Base-by-base conservation (phyloP, 2,888 invertebrate species). In the Lordiphosa andalusiaca region DNA sequence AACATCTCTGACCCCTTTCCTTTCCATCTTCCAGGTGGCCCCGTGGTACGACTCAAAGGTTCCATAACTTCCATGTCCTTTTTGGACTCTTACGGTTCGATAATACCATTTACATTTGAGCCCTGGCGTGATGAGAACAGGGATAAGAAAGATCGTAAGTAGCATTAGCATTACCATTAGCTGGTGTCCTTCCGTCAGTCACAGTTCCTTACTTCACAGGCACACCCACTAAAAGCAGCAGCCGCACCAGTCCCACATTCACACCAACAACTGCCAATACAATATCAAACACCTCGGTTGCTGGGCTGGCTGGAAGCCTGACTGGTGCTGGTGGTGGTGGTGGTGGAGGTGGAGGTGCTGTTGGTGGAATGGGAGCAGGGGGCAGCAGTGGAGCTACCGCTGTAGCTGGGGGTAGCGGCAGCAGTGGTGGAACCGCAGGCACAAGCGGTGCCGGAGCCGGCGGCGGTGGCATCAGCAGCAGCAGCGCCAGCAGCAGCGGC, bases 31-130 rank as follows among this genome's bases (percentile, higher is more conserved):
- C 0, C 91, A 94, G 99, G 98, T 88, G 98, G 98, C 83, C 97
- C 97, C 81, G 94, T 98, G 89, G 98, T 98, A 92, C 94, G 98
- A 90, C 92, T 99, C 90, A 98, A 97, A 91, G 99, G 98, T 85
- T 94, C 96, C 88, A 96, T 99, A 87, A 91, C 98, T 86, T 93
- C 95, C 72, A 95, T 98, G 93, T 96, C 97, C 71, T 99, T 99
- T 91, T 92, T 99, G 89, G 98, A 99, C 92, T 96, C 95, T 89
- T 96, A 95, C 88, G 98, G 98, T 87, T 94, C 95, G 87, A 92
- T 98, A 78, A 95, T 98, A 88, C 95, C 96, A 63, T 95, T 95
- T 87, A 94, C 96, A 40, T 96, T 93, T 87, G 98, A 98, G 90
- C 93, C 95, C 81, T 99, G 98, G 98, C 95, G 93, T 89, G 98